phyloP scores from a whole-genome alignment of 2,888 invertebrate genomes.

The Galeruca laticollis region DNA sequence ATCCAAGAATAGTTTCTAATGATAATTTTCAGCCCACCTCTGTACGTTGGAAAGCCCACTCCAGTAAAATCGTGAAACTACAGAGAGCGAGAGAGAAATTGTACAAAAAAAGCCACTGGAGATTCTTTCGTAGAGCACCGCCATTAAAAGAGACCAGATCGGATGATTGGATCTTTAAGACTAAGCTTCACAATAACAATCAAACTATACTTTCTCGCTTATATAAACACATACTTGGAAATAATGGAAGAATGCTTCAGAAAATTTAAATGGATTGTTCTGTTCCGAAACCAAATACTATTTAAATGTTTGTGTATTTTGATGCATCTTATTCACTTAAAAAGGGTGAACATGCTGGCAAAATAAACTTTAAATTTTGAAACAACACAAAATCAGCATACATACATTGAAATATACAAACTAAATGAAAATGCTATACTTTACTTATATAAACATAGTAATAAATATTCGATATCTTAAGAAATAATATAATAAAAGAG shows the following conservation, averaged over 20 bases:
- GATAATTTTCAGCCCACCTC: slow-evolving; percentile 1
- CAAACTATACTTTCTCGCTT: slow-evolving; percentile 56
- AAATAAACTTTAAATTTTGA: too few relatives aligned
- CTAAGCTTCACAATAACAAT: slow-evolving; percentile 58
- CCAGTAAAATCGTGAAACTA: slow-evolving; percentile 57
- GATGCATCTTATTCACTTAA: too few relatives aligned
- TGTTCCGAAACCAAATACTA: too few relatives aligned
- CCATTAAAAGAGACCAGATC: slow-evolving; percentile 61
- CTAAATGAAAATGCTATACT: too few relatives aligned
- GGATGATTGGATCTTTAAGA: slow-evolving; percentile 61
- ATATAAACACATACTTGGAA: slow-evolving; percentile 56
- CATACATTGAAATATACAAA: too few relatives aligned
- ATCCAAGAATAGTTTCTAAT: not conserved
- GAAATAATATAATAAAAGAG: too few relatives aligned
- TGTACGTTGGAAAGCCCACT: slow-evolving; percentile 44
- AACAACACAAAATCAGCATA: too few relatives aligned
- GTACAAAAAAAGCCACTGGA: slow-evolving; percentile 57
- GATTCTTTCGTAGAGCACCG: slow-evolving; percentile 58
- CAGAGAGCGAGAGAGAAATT: slow-evolving; percentile 50
- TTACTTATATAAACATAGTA: too few relatives aligned
- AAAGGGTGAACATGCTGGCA: too few relatives aligned
- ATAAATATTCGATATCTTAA: too few relatives aligned
- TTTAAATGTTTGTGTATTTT: too few relatives aligned
- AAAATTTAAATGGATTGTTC: too few relatives aligned
- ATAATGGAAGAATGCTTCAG: slow-evolving; percentile 50